Evolutionary conservation across 2,797 vertebrate genomes (phyloP), one percentile per base, ranked within the genome.

Genomic region (Cheirogaleus major): DNA sequence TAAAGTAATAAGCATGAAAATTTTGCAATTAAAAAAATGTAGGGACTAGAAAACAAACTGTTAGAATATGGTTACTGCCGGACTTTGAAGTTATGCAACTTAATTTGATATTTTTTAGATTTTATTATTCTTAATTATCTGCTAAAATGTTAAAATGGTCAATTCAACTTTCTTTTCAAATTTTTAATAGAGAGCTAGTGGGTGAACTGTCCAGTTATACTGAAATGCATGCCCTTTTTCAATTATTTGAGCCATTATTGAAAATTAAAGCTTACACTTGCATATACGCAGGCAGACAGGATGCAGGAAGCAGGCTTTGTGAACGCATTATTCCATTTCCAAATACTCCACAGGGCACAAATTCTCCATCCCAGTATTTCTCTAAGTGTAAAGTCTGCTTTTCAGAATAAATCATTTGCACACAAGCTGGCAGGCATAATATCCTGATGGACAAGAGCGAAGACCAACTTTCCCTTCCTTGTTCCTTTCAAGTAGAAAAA

Each of bases 371-470:
- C 20, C n/a, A 45, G 59, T 84, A 92, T 73, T 97, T 93, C 75
- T 86, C 14, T 22, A 38, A 78, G 72, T 88, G 25, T 75, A 63
- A 93, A 88, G 83, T 69, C 84, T 90, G 84, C 92, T 96, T 96
- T 97, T 97, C 96, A 97, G 67, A 97, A 94, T 65, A 94, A 87
- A 96, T 94, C 72, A 96, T 95, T 92, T 96, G 95, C 73, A 93
- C 83, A 45, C 75, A 97, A 96, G 86, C 89, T 95, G 94, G 96
- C 83, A 94, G 84, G 90, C 91, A 38, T 45, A 97, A 87, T 82
- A 89, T 63, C 32, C 80, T 57, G 41, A 92, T 57, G 73, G 95
- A 79, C 1, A 3, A 85, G 45, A 92, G 95, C 80, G 93, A 89
- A 96, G 80, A 87, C 63, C 83, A 96, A 76, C 82, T 93, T 61